Percentiles rank a stretch among this genome's conserved stretches.
Evolutionary conservation across 2,888 invertebrate species (phyloP).

Genomic region (Asteroscopus sphinx): DNA sequence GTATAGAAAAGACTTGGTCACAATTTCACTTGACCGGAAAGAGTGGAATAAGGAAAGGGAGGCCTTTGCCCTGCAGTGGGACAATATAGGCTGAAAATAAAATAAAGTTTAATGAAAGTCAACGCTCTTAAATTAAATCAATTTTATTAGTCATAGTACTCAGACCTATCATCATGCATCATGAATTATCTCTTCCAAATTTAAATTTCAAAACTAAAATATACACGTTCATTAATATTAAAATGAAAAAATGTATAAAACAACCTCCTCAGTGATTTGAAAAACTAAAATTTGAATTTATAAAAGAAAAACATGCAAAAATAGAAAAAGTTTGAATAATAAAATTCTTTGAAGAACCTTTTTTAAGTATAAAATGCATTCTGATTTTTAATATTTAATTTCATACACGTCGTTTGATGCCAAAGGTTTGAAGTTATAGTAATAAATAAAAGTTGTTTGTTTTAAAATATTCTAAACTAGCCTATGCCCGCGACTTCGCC

Average conservation of each 20-base stretch:
- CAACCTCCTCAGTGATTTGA: not conserved
- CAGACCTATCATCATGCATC: not conserved
- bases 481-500: too few species aligned
- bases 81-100: too few species aligned
- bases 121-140: not conserved
- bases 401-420: not conserved
- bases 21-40: too few species aligned
- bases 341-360: conserved; percentile 10
- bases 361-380: conserved; percentile 7
- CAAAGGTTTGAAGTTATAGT: too few species aligned
- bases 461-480: too few species aligned
- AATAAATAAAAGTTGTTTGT: too few species aligned
- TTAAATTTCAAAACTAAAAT: not conserved
- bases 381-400: conserved; percentile 17
- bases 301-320: conserved; percentile 17
- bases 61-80: too few species aligned
- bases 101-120: too few species aligned
- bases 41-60: too few species aligned
- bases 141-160: too few species aligned
- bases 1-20: too few species aligned
- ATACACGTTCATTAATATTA: conserved; percentile 2
- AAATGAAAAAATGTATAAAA: conserved; percentile 8
- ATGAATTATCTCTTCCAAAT: not conserved
- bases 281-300: conserved; percentile 5
- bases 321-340: not conserved